A percentile compares a stretch with the other conserved stretches of the same genome.
Evolutionary conservation across 2,888 invertebrate genomes (phyloP).

Genomic region (Diadegma fenestrale): DNA sequence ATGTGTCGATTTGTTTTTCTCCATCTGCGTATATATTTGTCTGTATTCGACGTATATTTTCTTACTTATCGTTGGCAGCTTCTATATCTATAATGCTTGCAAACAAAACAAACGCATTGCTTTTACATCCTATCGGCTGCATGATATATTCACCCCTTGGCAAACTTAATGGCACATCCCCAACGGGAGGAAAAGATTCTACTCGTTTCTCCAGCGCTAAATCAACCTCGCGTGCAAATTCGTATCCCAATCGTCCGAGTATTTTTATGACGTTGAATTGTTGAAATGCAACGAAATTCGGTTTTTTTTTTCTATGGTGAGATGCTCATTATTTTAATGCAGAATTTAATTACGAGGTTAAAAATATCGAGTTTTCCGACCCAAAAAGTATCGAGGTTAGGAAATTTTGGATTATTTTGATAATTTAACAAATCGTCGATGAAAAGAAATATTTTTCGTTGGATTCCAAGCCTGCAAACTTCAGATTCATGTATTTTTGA

Average conservation of each 20-base stretch:
- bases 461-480: no score
- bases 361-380: no score
- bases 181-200: neutral
- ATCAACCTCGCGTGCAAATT: neutral
- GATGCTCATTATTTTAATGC: no score
- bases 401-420: no score
- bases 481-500: neutral
- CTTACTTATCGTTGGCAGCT: conserved; percentile 18
- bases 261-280: neutral
- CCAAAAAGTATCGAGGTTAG: no score
- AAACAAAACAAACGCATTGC: conserved; percentile 33
- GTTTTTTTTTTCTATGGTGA: no score
- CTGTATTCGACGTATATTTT: neutral
- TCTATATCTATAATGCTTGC: conserved; percentile 18
- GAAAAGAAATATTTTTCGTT: no score
- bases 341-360: no score
- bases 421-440: no score
- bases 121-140: conserved; percentile 16
- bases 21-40: conserved; percentile 12
- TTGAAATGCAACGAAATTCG: no score
- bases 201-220: neutral
- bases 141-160: conserved; percentile 20
- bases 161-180: conserved; percentile 1
- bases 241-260: neutral
- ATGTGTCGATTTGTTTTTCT: neutral